Base-by-base conservation (phyloP, 2,113 vertebrate genomes). In the Crotalus tigris region DNA sequence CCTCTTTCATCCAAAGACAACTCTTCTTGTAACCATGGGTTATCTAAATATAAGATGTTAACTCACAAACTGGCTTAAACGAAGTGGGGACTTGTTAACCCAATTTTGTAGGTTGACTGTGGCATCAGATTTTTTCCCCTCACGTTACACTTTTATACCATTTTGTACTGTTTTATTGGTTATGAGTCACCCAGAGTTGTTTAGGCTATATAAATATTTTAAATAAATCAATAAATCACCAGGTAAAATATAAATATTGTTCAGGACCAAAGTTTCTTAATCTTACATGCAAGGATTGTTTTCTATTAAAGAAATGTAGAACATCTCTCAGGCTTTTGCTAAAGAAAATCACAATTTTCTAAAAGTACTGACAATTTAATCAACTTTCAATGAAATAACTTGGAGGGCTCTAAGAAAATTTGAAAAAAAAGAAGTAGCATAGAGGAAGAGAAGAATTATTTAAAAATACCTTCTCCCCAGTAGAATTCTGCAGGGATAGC, bases 11-110 rank as follows among this genome's bases (percentile, higher is more conserved):
- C 95, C 93, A 93, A 94, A 97, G 96, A 97, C 94, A 95, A 29
- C 64, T 91, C 97, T 94, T 96, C 95, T 96, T 95, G 95, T 96
- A 97, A 96, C 95, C 13, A 0, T 94, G 91, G 0, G 1, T 92
- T 96, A 94, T 95, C 96, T 92, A 97, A 96, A 97, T 97, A 95
- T 81, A 95, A 97, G 96, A 97, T 97, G 97, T 97, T 97, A 97
- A 97, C 97, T 95, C 96, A 97, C 96, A 94, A 94, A 93, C 95
- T 96, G 96, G 95, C 96, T 97, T 95, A 94, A 94, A 95, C 97
- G 96, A 97, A 96, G 96, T 97, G 95, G 92, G 90, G 96, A 96
- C 95, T 0, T 96, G 95, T 92, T 96, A 93, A 97, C 97, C 94
- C 13, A 75, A 75, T 2, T 75, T 75, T 75, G n/a, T 75, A 4